Base-by-base conservation (phyloP, 2,888 invertebrate species). In the Phengaris alcon region DNA sequence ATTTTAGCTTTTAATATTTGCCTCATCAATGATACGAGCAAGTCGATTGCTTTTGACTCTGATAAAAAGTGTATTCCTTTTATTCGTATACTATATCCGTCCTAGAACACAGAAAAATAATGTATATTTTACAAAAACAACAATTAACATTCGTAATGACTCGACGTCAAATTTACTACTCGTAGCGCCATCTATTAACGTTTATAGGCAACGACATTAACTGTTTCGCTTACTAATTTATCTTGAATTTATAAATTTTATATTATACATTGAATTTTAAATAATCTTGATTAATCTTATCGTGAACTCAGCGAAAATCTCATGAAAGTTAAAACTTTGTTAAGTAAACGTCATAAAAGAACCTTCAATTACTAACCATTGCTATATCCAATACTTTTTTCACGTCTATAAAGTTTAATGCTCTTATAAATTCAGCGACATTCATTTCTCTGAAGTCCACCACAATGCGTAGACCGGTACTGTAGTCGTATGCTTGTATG, bases 401-500 rank as follows among this genome's bases (percentile, higher is more conserved):
- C 3, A 72, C 12, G 15, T 57, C 57, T 10, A 73, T 6, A 4
- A 73, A 8, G 15, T 57, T 73, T 10, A 46, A 3, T 6, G 44
- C 13, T 52, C 10, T 73, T 6, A 73, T 10, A 7, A 59, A 73
- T 52, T 73, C 73, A 13, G 10, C 4, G 15, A 73, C 46, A 44
- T 59, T 73, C 46, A 59, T 10, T 9, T 73, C 46, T 44, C 57
- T 35, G 12, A 44, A 73, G 73, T 73, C 73, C n/a, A 55, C 10
- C 13, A 73, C 55, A 6, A 44, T 48, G 9, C 13, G 0, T 10
- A 73, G 15, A 48, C 73, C 73, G 46, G 48, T 73, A n/a, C n/a
- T 73, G 59, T 73, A 73, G 73, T 73, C 73, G 57, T 48, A 46
- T 6, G 73, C 15, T 46, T 73, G 73, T 57, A 73, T 59, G 57